Evolutionary conservation across 2,888 invertebrate species (phyloP).

Genomic region (Polia nebulosa): DNA sequence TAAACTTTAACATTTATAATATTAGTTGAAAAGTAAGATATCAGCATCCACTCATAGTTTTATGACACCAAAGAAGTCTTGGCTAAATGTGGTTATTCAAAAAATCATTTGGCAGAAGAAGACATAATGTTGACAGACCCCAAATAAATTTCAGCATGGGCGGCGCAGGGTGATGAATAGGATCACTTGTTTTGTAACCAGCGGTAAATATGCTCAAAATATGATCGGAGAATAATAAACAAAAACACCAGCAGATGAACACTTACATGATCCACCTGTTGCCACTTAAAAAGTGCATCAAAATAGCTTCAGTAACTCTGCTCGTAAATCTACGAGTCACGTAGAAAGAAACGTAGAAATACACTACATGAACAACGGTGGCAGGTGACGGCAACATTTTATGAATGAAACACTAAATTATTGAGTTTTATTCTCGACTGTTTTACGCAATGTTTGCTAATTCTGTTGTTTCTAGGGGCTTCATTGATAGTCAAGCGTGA

Average conservation of each 20-base stretch:
- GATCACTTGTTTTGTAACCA: neutral
- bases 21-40: no score
- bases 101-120: no score
- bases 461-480: constrained; percentile 9
- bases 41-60: neutral
- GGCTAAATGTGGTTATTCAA: neutral
- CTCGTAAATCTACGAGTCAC: constrained; percentile 36
- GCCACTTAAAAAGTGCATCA: constrained; percentile 30
- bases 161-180: no score
- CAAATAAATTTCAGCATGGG: no score
- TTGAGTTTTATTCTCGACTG: constrained; percentile 13
- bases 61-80: neutral
- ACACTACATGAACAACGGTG: constrained; percentile 10
- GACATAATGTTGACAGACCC: no score
- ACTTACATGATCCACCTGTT: constrained; percentile 2
- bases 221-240: neutral
- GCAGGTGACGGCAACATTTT: constrained; percentile 44
- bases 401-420: constrained; percentile 25
- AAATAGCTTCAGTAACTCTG: constrained; percentile 24
- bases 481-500: constrained; percentile 7
- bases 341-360: constrained; percentile 2
- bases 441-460: constrained; percentile 18
- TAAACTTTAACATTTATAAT: neutral
- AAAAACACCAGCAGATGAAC: neutral
- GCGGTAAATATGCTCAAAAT: neutral